Evolutionary conservation across 2,113 vertebrate species (phyloP), one percentile per base, ranked within the genome.

Genomic region (Oreocharis arfaki): DNA sequence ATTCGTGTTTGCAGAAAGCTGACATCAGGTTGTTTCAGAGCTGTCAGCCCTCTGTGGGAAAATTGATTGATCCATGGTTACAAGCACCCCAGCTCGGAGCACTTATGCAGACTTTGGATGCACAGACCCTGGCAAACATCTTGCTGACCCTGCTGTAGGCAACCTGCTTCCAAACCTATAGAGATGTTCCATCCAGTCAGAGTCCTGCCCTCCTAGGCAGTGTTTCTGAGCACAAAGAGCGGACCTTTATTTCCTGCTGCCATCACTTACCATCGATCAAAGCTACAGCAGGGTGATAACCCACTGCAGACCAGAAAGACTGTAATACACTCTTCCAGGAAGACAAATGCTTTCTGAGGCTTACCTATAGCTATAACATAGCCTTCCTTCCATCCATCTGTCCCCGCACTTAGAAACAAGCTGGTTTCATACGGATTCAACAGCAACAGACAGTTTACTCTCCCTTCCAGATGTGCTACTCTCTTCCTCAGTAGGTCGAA

Each of bases 121-220:
- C 0, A 3, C 7, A 35, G 46, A 84, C 65, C 65, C 37, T 9
- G 30, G 56, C n/a, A 79, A 87, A 37, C n/a, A 41, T 37, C 61
- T 68, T 30, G 16, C 41, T 82, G 56, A 56, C 41, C 35, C 24
- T 89, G 22, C 69, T 57, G 18, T 12, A 69, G 57, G 57, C 55
- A 67, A 41, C 37, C 17, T 67, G 39, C 19, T 91, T 79, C 57
- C 69, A 95, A 55, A 53, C 8, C 22, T 27, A 4, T 12, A 16
- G 3, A 68, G 32, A 28, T 50, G 23, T 28, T 84, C 69, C 13
- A 11, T 30, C 10, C 0, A 0, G 49, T 13, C 12, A 6, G 22
- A 12, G n/a, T 46, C 65, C 65, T 82, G 87, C 53, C 41, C 41
- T 61, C 37, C 85, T 35, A 20, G 61, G 42, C 56, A 73, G 19